Evolutionary conservation across 2,797 vertebrate genomes (phyloP), one percentile per base, ranked within the genome.

Genomic region (Neoniphon sammara): DNA sequence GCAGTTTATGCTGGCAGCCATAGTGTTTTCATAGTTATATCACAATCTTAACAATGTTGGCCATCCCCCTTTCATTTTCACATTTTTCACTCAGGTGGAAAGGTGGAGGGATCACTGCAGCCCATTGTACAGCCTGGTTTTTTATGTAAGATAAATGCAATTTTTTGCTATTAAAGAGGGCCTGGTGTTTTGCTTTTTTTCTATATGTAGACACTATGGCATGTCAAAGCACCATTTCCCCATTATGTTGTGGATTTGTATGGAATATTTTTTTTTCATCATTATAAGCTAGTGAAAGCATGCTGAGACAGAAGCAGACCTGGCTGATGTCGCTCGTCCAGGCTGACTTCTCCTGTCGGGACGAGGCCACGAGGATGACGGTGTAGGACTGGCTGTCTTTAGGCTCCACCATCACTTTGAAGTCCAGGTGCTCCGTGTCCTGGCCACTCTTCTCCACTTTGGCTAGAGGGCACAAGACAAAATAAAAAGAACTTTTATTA

Each of bases 321-420:
- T 99, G 98, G 90, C 97, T 98, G 92, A 99, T 98, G 90, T 99
- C 98, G 0, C 98, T 99, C 47, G 96, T 98, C 98, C 98, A 99
- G 0, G 96, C 97, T 0, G 96, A 95, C 90, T 99, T 99, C 89
- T 99, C 97, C 88, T 98, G 97, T 64, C 97, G 86, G 70, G 97
- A 97, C 0, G 97, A 98, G 49, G 97, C 97, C 91, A 99, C 96
- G 0, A 99, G 94, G 88, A 98, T 98, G 73, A 99, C 91, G 0
- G 96, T 98, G 88, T 96, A 99, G 5, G 97, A 93, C 0, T 96
- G 94, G 15, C 84, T 89, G 1, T 99, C 97, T 87, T 98, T 98
- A 0, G 98, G 97, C 85, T 99, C 97, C 88, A 99, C 97, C 80
- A 97, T 95, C 0, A 99, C 94, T 89, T 98, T 99, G 87, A 99